These are phyloP conservation scores for Ornithoptera priamus DNA, from an alignment of 2,888 invertebrate genomes.

Conservation along the genomic window DNA sequence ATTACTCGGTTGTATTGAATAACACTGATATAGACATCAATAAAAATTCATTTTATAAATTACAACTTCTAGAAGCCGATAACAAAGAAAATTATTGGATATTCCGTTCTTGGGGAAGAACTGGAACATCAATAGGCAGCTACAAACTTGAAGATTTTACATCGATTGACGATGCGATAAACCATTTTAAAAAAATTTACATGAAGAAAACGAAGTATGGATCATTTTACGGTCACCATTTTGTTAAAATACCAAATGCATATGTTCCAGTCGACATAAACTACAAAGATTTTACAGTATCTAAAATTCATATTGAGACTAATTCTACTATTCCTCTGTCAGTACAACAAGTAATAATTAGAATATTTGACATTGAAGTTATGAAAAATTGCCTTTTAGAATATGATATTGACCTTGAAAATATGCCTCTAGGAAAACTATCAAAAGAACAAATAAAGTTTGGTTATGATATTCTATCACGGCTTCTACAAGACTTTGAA, in stretches of 20 bases:
- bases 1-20: constrained; percentile 13
- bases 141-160: constrained; percentile 78
- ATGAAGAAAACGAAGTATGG: constrained; percentile 90
- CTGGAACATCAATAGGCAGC: constrained; percentile 94
- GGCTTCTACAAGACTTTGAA: constrained; percentile 12
- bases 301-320: constrained; percentile 18
- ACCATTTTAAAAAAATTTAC: constrained; percentile 82
- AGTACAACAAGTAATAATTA: constrained; percentile 15
- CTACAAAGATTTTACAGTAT: constrained; percentile 13
- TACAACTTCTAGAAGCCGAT: constrained; percentile 18
- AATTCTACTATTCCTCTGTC: constrained; percentile 13
- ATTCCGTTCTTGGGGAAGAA: constrained; percentile 98
- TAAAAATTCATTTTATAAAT: constrained; percentile 22
- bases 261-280: constrained; percentile 17
- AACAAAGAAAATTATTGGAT: constrained; percentile 82
- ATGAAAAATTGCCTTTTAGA: constrained; percentile 14
- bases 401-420: constrained; percentile 20
- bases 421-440: constrained; percentile 28
- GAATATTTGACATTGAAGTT: constrained; percentile 19
- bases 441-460: constrained; percentile 22
- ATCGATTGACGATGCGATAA: constrained; percentile 78
- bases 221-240: constrained; percentile 83
- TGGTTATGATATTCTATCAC: constrained; percentile 9
- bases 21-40: constrained; percentile 15
- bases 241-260: constrained; percentile 22